These are phyloP conservation scores for Rhadina sibilatrix DNA, from an alignment of 2,113 vertebrate genomes.

Conservation along the genomic window DNA sequence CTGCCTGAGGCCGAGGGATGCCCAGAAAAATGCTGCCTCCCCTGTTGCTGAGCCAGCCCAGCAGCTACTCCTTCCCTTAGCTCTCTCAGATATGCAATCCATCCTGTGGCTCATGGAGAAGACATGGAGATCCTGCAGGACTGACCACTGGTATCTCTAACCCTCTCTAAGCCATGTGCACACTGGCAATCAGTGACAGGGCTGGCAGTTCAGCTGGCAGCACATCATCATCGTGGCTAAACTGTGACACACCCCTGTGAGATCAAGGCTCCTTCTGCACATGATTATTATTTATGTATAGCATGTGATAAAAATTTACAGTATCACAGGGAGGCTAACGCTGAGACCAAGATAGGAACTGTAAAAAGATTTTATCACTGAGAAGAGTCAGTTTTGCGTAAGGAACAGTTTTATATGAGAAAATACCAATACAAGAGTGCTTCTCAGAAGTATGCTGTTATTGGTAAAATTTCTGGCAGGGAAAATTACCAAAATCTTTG, in stretches of 20 bases:
- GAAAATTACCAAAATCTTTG: neutral
- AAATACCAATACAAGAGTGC: neutral
- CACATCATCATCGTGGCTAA: neutral
- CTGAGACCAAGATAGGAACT: neutral
- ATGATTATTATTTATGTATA: slow-evolving; percentile 9
- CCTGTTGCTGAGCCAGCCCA: neutral
- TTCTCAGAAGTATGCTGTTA: neutral
- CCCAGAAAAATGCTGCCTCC: neutral
- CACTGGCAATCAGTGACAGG: neutral
- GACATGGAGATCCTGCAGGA: neutral
- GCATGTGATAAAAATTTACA: slow-evolving; percentile 22
- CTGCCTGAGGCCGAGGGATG: neutral
- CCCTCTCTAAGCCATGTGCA: neutral
- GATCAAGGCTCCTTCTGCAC: slow-evolving; percentile 20
- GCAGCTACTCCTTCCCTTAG: neutral
- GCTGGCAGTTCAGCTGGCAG: neutral
- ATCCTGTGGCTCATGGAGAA: neutral
- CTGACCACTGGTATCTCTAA: neutral
- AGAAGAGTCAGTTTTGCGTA: neutral
- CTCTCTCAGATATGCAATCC: neutral
- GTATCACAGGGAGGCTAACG: neutral
- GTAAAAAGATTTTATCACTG: slow-evolving; percentile 43
- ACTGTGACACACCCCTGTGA: neutral
- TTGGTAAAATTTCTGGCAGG: neutral
- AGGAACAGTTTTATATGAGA: slow-evolving; percentile 31